Evolutionary conservation across 2,113 vertebrate genomes (phyloP).

Genomic region (Glaucomys volans): DNA sequence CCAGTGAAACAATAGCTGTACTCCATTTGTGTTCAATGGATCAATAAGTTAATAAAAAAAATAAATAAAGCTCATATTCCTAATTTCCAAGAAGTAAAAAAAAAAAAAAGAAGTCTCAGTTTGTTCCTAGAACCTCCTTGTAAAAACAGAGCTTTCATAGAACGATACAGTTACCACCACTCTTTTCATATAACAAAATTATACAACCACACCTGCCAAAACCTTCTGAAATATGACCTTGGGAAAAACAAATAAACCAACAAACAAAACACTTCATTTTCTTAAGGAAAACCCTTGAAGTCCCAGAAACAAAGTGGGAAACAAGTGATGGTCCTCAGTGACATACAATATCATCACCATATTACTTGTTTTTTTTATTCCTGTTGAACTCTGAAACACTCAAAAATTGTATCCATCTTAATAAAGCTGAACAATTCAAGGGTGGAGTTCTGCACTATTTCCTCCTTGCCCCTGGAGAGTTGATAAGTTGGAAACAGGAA

Average conservation of each 20-base stretch:
- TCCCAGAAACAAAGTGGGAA: neutral
- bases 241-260: neutral
- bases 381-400: neutral
- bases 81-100: too few relatives aligned
- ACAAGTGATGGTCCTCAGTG: neutral
- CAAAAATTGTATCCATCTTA: neutral
- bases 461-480: neutral
- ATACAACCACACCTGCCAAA: neutral
- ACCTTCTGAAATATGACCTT: neutral
- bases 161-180: neutral
- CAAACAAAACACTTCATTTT: neutral
- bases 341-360: neutral
- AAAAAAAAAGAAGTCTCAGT: neutral
- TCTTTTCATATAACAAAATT: conserved; percentile 32
- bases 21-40: too few relatives aligned
- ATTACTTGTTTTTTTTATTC: neutral
- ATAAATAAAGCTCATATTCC: too few relatives aligned
- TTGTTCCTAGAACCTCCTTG: neutral
- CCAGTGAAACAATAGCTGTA: too few relatives aligned
- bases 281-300: neutral
- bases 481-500: neutral
- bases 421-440: neutral
- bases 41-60: too few relatives aligned
- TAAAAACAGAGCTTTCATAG: neutral
- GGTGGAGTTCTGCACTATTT: neutral